These are phyloP conservation scores for Gortyna flavago DNA, from an alignment of 2,888 invertebrate genomes.

Conservation along the genomic window DNA sequence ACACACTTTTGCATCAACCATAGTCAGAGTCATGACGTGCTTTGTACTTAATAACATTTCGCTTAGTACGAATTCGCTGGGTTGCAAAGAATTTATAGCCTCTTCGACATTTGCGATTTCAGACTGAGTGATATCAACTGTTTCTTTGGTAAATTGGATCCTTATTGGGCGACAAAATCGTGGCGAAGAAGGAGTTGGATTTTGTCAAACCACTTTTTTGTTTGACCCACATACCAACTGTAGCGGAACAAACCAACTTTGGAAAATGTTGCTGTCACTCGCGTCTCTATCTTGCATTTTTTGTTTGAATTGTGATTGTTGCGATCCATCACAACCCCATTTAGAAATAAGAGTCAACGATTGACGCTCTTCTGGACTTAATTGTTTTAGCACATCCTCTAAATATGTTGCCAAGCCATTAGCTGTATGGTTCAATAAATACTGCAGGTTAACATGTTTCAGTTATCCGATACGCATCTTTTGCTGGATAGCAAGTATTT, in stretches of 20 bases:
- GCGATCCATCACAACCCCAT: constrained; percentile 48
- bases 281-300: constrained; percentile 42
- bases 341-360: constrained; percentile 55
- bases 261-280: constrained; percentile 60
- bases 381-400: constrained; percentile 18
- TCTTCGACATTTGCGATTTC: constrained; percentile 58
- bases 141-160: constrained; percentile 63
- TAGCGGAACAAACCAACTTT: constrained; percentile 65
- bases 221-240: constrained; percentile 51
- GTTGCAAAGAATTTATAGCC: too few species aligned
- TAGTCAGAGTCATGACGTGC: constrained; percentile 13
- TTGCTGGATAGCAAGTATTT: constrained; percentile 18
- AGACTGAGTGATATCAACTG: constrained; percentile 56
- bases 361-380: constrained; percentile 20
- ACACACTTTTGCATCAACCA: constrained; percentile 47
- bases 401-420: constrained; percentile 20
- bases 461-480: constrained; percentile 26
- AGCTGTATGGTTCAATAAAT: constrained; percentile 18
- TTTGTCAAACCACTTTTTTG: constrained; percentile 65
- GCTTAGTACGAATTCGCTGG: background rate
- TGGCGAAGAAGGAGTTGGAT: constrained; percentile 63
- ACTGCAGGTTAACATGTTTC: constrained; percentile 20
- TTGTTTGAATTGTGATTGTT: constrained; percentile 55
- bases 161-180: constrained; percentile 67
- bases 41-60: constrained; percentile 6